Evolutionary conservation across 1,140 invertebrate genomes (phyloP).

Genomic region (Polypedilum vanderplanki): DNA sequence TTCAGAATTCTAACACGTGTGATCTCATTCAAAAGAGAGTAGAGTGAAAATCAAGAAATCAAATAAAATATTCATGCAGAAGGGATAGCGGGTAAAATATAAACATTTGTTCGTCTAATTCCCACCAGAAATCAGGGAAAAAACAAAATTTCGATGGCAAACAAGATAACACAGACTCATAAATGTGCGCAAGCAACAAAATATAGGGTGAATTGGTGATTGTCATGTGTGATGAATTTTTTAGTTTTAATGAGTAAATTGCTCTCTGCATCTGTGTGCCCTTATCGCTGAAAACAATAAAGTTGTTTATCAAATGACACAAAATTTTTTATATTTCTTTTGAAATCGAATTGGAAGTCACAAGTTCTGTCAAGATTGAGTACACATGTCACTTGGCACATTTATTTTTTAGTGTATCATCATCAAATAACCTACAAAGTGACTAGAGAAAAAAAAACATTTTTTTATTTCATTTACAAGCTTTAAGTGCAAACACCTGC

Average conservation of each 20-base stretch:
- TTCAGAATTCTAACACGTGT: slow-evolving; percentile 1
- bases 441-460: neutral
- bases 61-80: slow-evolving; percentile 27
- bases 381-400: slow-evolving; percentile 2
- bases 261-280: too few species aligned
- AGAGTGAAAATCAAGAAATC: slow-evolving; percentile 19
- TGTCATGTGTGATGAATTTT: slow-evolving; percentile 13
- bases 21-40: neutral
- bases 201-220: neutral
- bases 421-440: slow-evolving; percentile 6
- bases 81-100: neutral
- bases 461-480: slow-evolving; percentile 10
- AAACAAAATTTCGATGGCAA: slow-evolving; percentile 2
- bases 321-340: neutral
- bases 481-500: slow-evolving; percentile 16
- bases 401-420: neutral
- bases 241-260: slow-evolving; percentile 20
- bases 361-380: neutral
- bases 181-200: neutral
- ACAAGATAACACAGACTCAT: slow-evolving; percentile 22
- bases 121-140: slow-evolving; percentile 22
- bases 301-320: neutral
- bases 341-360: neutral
- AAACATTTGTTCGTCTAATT: slow-evolving; percentile 25
- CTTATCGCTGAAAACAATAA: neutral